A percentile compares a stretch with the other conserved stretches of the same genome.
Evolutionary conservation across 2,113 vertebrate genomes (phyloP).

Genomic region (Xerus inauris): DNA sequence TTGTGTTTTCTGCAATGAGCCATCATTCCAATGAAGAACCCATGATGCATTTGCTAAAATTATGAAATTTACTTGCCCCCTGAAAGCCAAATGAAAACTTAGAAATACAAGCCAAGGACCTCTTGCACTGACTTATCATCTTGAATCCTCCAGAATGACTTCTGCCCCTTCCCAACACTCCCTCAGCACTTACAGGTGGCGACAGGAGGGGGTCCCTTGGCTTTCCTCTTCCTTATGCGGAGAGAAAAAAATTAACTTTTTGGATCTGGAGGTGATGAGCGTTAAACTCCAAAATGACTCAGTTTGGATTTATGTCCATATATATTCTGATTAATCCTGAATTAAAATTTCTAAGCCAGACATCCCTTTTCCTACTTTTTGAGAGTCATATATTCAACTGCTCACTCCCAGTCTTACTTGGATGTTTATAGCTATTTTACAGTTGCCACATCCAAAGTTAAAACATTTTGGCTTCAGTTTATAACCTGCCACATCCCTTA

Average conservation of each 20-base stretch:
- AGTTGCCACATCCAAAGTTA: neutral
- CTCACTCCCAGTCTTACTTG: neutral
- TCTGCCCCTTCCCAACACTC: neutral
- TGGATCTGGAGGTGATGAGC: neutral
- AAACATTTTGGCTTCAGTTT: neutral
- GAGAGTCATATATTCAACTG: neutral
- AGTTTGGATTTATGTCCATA: neutral
- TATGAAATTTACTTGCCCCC: neutral
- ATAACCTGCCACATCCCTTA: neutral
- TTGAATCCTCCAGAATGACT: neutral
- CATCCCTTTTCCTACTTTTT: neutral
- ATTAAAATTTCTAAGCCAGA: neutral
- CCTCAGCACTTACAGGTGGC: neutral
- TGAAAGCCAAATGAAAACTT: conserved; percentile 43
- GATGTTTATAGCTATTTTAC: neutral
- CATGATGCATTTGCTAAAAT: neutral
- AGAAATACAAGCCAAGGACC: neutral
- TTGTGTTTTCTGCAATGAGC: neutral
- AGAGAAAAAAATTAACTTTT: neutral
- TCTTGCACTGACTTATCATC: neutral
- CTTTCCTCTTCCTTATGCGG: neutral
- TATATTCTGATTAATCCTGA: neutral
- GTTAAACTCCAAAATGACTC: neutral
- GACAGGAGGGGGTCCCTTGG: neutral
- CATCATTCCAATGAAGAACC: neutral